These are phyloP conservation scores for Grammomys dolichurus DNA, from an alignment of 2,113 vertebrate genomes.

Conservation along the genomic window DNA sequence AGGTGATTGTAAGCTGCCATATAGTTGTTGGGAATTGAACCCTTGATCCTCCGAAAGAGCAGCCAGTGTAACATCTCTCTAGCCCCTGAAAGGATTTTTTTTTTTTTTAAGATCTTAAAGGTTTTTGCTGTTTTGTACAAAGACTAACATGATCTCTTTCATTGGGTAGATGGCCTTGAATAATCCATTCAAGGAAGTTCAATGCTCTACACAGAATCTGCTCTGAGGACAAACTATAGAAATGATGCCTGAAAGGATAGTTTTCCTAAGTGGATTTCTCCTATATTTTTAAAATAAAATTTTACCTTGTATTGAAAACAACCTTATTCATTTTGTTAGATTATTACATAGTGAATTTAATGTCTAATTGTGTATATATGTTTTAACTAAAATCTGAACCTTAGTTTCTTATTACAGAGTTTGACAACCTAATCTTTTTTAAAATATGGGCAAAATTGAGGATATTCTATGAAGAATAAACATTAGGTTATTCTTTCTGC, in stretches of 20 bases:
- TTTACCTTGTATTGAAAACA: conserved; percentile 10
- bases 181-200: not conserved
- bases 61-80: not conserved
- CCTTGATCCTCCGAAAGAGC: not conserved
- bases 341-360: not conserved
- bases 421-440: conserved; percentile 6
- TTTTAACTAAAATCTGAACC: conserved; percentile 21
- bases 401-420: conserved; percentile 28
- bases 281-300: conserved; percentile 25
- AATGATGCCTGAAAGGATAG: not conserved
- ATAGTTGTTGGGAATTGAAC: not conserved
- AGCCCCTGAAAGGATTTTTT: not conserved
- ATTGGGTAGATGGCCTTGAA: not conserved
- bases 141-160: not conserved
- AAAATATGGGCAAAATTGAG: not conserved
- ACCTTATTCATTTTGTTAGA: not conserved
- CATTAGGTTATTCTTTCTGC: conserved; percentile 32
- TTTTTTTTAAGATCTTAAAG: not conserved
- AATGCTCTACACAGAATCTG: not conserved
- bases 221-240: not conserved
- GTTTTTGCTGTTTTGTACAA: not conserved
- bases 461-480: conserved; percentile 3
- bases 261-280: not conserved
- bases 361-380: not conserved
- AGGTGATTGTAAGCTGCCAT: not conserved